phyloP scores from a whole-genome alignment of 2,888 invertebrate species.

The Keiferia lycopersicella region DNA sequence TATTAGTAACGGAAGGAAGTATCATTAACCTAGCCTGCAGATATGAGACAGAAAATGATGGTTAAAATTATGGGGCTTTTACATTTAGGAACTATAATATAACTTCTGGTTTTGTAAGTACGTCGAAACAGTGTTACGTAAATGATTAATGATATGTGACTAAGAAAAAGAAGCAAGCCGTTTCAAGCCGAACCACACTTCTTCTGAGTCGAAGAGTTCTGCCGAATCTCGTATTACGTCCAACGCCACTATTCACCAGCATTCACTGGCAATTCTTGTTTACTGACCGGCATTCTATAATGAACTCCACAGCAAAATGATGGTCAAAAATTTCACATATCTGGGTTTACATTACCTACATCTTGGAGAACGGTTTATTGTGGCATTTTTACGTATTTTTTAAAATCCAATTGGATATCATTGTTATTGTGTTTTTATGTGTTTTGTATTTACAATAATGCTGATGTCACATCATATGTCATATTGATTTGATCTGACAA shows the following conservation, averaged over 20 bases:
- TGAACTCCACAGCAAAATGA: not conserved
- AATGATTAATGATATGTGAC: not conserved
- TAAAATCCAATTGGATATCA: not conserved
- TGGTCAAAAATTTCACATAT: not conserved
- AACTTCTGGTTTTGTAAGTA: too few species aligned
- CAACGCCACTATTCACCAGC: not conserved
- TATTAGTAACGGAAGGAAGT: too few species aligned
- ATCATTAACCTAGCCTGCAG: too few species aligned
- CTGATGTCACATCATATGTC: too few species aligned
- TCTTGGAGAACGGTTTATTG: not conserved
- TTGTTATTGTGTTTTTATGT: too few species aligned
- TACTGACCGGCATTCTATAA: not conserved
- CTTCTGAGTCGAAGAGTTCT: too few species aligned
- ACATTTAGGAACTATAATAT: too few species aligned
- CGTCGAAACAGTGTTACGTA: not conserved
- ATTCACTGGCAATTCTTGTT: not conserved
- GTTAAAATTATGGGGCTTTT: too few species aligned
- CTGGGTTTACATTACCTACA: not conserved
- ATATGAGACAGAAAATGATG: too few species aligned
- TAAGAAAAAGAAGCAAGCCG: constrained; percentile 3
- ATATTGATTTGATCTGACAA: too few species aligned
- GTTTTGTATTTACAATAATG: too few species aligned
- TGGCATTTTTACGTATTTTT: not conserved
- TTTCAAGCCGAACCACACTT: not conserved
- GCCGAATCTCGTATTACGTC: not conserved